Conservation (phyloP, 2,888 invertebrate species). For the Candidula unifasciata region DNA sequence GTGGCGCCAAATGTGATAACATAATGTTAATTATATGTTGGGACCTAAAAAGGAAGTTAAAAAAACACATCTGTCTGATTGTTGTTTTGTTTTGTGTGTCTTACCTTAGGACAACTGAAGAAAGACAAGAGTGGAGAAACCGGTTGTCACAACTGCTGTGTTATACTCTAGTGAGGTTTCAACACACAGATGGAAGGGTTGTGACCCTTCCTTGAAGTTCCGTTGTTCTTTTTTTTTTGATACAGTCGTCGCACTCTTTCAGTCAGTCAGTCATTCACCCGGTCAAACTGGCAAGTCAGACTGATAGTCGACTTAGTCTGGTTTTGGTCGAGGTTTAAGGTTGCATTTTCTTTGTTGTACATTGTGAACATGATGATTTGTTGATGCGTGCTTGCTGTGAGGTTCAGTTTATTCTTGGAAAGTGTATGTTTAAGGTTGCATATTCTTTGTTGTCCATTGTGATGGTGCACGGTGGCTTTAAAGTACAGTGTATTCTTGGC, state of each 20-base stretch:
- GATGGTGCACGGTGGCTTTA: not conserved
- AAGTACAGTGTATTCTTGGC: too few species aligned
- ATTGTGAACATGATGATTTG: not conserved
- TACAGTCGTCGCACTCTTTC: constrained; percentile 2
- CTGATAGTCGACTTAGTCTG: not conserved
- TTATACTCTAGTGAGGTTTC: constrained; percentile 61
- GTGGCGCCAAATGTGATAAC: too few species aligned
- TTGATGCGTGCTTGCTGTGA: not conserved
- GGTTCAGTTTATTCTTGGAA: too few species aligned
- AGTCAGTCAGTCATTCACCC: constrained; percentile 13
- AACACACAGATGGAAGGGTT: not conserved
- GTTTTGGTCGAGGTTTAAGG: not conserved
- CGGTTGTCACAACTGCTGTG: constrained; percentile 74
- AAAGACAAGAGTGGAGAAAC: constrained; percentile 76
- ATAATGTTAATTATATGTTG: too few species aligned
- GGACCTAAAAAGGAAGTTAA: too few species aligned
- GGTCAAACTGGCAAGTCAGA: not conserved
- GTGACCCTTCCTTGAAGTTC: not conserved
- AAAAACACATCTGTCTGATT: too few species aligned
- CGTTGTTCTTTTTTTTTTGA: not conserved
- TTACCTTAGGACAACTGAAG: constrained; percentile 73
- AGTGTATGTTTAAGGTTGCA: not conserved
- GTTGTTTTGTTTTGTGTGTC: not conserved
- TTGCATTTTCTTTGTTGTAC: not conserved
- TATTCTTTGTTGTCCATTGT: not conserved